phyloP scores from a whole-genome alignment of 2,797 vertebrate genomes.

The Mormyrops boulengeri region DNA sequence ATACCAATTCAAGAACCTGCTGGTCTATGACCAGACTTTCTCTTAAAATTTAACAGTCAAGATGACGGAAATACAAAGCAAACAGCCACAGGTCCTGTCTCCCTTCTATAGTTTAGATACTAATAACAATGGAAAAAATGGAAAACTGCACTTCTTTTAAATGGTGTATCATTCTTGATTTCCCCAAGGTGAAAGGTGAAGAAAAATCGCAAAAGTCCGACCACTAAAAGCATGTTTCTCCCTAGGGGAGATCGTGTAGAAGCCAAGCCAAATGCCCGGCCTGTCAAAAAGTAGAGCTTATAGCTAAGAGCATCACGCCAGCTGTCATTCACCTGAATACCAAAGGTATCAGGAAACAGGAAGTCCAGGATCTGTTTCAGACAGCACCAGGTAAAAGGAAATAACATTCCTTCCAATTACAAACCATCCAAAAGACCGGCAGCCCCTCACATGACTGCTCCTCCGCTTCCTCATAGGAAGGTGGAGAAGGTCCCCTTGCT shows the following conservation, averaged over 20 bases:
- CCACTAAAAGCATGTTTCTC: not conserved
- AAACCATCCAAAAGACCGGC: not conserved
- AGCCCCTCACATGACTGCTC: not conserved
- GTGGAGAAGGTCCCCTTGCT: not conserved
- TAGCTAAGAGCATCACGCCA: not conserved
- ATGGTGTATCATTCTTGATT: not conserved
- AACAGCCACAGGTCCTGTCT: constrained; percentile 4
- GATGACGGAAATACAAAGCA: constrained; percentile 1
- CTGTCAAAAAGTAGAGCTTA: not conserved
- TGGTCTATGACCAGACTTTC: constrained; percentile 10
- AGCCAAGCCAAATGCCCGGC: not conserved
- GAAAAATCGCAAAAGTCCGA: not conserved
- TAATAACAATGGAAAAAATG: not conserved
- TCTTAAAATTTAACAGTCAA: constrained; percentile 1
- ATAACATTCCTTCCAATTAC: not conserved
- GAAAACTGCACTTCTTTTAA: not conserved
- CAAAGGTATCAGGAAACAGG: not conserved
- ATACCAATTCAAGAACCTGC: constrained; percentile 9
- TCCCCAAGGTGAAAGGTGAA: not conserved
- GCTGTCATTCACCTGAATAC: not conserved
- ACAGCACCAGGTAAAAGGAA: not conserved
- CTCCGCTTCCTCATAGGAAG: not conserved
- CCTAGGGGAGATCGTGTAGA: not conserved
- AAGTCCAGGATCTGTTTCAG: not conserved
- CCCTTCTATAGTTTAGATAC: constrained; percentile 1